Base-by-base conservation (phyloP, 2,888 invertebrate species). In the Melanophora roralis region DNA sequence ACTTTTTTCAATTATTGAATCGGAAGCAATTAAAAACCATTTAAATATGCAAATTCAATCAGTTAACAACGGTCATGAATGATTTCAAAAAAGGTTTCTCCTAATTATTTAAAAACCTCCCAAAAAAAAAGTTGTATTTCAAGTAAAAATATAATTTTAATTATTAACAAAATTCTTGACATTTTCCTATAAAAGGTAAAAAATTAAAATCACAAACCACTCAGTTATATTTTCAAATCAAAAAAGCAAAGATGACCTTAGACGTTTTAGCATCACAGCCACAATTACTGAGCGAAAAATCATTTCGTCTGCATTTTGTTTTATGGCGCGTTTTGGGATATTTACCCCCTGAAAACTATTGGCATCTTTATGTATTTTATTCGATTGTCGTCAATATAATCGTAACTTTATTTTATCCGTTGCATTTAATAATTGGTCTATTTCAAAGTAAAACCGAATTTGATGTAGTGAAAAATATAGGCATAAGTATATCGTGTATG, bases 391-490 rank as follows among this genome's bases (percentile, higher is more conserved):
- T 82, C 5, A 75, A 64, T 65, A 0, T 73, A 12, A 9, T 72
- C 19, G 21, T 82, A 16, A 81, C 78, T 1, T 12, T 82, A 14
- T 64, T 65, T 8, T 81, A 79, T 75, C 83, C 82, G 0, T 12
- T 77, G 6, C 83, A 83, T 34, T 47, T 83, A n/a, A 81, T 81
- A 14, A 57, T 82, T 49, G 83, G 83, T 1, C 49, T 83, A 0
- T 62, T 82, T 7, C 8, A 36, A 11, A 62, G 71, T 49, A 64
- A 36, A 16, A 65, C 55, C 0, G 12, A 72, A 32, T 43, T 34
- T n/a, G 82, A 82, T 8, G 7, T 78, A 0, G 69, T 83, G 4
- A 78, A 81, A n/a, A 81, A 75, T 73, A 21, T 83, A 12, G 40
- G 74, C 6, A 81, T 82, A 9, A 80, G 34, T 16, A 8, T 81